phyloP scores from a whole-genome alignment of 2,113 vertebrate genomes.

The Junco hyemalis region DNA sequence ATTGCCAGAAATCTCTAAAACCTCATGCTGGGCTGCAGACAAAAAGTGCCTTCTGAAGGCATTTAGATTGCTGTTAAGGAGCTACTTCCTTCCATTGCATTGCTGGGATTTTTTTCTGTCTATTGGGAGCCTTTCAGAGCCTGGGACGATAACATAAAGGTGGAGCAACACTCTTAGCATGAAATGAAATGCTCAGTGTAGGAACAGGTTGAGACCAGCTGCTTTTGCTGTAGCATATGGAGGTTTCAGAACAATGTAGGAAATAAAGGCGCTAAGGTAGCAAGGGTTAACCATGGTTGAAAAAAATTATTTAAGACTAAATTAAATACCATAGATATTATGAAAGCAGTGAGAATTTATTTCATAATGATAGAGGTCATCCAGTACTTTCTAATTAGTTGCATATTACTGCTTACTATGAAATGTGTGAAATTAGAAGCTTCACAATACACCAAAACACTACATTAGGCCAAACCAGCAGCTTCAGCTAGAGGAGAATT shows the following conservation, averaged over 20 bases:
- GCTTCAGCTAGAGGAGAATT: background rate
- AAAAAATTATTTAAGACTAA: background rate
- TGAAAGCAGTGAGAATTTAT: background rate
- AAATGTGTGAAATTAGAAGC: background rate
- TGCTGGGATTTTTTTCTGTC: slow-evolving; percentile 14
- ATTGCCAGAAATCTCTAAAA: slow-evolving; percentile 27
- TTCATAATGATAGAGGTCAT: background rate
- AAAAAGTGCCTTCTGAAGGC: background rate
- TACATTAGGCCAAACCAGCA: background rate
- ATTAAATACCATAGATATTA: background rate
- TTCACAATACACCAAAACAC: background rate
- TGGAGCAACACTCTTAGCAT: background rate
- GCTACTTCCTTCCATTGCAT: slow-evolving; percentile 12
- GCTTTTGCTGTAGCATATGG: background rate
- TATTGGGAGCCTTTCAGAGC: background rate
- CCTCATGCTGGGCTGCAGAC: background rate
- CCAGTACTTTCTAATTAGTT: background rate
- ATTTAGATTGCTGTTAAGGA: slow-evolving; percentile 10
- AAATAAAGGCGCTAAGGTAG: background rate
- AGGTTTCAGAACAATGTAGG: background rate
- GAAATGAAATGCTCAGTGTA: background rate
- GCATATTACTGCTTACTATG: background rate
- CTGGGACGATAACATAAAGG: slow-evolving; percentile 8
- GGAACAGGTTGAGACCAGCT: slow-evolving; percentile 17
- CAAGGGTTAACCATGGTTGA: background rate